Percentiles rank a stretch among this genome's conserved stretches.
These are phyloP conservation scores for Chlorops oryzae DNA, from an alignment of 1,140 invertebrate genomes.

Conservation along the genomic window DNA sequence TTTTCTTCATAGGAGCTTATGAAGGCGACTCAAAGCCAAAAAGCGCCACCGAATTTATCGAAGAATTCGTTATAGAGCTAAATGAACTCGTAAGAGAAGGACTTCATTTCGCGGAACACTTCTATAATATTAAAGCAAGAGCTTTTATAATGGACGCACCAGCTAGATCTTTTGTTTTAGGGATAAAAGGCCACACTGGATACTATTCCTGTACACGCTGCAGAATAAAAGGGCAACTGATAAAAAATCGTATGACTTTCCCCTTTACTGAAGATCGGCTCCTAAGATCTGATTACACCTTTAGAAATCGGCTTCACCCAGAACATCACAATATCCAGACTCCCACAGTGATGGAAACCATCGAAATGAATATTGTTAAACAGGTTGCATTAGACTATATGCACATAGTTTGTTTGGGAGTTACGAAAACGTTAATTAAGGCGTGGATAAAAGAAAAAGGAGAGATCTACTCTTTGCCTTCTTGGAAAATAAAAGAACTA, in stretches of 20 bases:
- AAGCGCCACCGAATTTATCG: no score
- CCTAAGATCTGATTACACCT: neutral
- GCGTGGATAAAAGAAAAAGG: conserved; percentile 6
- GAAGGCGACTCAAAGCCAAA: no score
- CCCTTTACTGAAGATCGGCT: neutral
- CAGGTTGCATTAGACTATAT: conserved; percentile 6
- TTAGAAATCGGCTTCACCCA: conserved; percentile 5
- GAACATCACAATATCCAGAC: neutral
- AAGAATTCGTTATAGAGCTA: no score
- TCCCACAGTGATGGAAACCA: neutral
- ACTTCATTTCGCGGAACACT: no score
- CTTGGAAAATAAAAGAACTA: neutral
- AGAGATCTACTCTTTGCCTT: neutral
- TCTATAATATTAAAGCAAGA: no score
- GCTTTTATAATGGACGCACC: no score
- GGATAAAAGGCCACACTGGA: no score
- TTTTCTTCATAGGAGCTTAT: no score
- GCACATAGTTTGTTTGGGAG: no score
- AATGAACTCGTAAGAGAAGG: no score
- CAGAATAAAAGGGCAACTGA: neutral
- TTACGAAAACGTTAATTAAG: conserved; percentile 1
- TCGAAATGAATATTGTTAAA: neutral
- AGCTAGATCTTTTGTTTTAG: no score
- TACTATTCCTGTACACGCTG: no score
- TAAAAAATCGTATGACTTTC: neutral